phyloP scores from a whole-genome alignment of 1,140 invertebrate species.

The Dryas iulia region DNA sequence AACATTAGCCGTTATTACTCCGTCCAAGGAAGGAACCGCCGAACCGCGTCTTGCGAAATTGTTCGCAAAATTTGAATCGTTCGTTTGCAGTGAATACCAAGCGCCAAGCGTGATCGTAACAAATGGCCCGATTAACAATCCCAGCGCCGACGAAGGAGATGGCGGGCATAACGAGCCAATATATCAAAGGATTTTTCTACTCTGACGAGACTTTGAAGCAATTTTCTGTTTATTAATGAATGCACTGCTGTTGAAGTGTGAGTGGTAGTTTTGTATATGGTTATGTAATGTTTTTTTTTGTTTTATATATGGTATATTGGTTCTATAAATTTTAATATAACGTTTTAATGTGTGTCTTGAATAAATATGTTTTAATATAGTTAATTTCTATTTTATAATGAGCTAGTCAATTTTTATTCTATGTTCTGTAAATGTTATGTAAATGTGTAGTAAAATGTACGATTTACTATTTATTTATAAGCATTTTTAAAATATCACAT shows the following conservation, averaged over 20 bases:
- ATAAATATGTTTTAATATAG: too few species aligned
- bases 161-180: slow-evolving; percentile 73
- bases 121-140: slow-evolving; percentile 77
- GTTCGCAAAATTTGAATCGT: slow-evolving; percentile 66
- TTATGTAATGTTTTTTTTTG: neutral
- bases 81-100: slow-evolving; percentile 64
- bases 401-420: too few species aligned
- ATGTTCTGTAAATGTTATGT: too few species aligned
- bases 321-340: too few species aligned
- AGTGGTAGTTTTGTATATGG: neutral
- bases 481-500: too few species aligned
- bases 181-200: slow-evolving; percentile 76
- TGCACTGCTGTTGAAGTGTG: neutral
- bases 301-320: neutral
- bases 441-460: too few species aligned
- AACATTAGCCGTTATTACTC: slow-evolving; percentile 37
- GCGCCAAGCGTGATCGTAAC: slow-evolving; percentile 69
- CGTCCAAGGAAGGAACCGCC: slow-evolving; percentile 37
- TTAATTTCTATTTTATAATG: too few species aligned
- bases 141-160: slow-evolving; percentile 63
- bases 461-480: too few species aligned
- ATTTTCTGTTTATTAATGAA: slow-evolving; percentile 40
- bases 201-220: slow-evolving; percentile 62
- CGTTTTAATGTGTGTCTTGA: too few species aligned
- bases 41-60: slow-evolving; percentile 53